Percentiles rank a stretch among this genome's conserved stretches.
phyloP scores from a whole-genome alignment of 2,113 vertebrate genomes.

The Dissostichus mawsoni region DNA sequence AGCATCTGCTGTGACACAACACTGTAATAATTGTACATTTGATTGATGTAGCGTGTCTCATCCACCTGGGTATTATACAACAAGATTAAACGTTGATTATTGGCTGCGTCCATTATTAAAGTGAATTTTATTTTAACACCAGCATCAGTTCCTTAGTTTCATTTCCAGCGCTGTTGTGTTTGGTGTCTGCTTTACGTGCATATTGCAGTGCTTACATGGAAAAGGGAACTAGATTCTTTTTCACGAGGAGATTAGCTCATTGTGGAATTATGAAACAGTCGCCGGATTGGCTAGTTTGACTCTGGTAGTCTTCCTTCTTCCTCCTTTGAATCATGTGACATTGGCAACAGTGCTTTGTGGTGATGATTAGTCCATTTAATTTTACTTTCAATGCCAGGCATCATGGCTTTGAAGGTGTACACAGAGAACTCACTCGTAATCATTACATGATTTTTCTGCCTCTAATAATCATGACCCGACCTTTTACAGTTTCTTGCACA shows the following conservation, averaged over 20 bases:
- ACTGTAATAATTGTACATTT: conserved; percentile 63
- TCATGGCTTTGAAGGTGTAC: background rate
- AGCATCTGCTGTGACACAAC: conserved; percentile 32
- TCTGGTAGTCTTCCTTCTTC: conserved; percentile 34
- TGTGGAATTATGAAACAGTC: conserved; percentile 68
- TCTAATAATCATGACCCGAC: background rate
- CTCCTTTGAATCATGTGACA: conserved; percentile 57
- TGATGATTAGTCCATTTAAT: background rate
- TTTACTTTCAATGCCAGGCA: background rate
- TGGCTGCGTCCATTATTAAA: conserved; percentile 66
- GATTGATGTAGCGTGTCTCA: conserved; percentile 36
- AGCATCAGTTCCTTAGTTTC: conserved; percentile 67
- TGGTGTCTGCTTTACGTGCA: background rate
- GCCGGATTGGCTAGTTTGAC: conserved; percentile 50
- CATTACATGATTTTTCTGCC: background rate
- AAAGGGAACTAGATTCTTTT: conserved; percentile 67
- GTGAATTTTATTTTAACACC: conserved; percentile 56
- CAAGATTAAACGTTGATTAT: conserved; percentile 37
- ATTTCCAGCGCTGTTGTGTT: conserved; percentile 47
- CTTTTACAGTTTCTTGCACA: background rate
- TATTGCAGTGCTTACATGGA: conserved; percentile 36
- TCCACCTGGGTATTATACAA: conserved; percentile 33
- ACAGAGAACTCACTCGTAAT: background rate
- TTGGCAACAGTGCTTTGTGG: background rate
- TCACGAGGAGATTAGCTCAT: conserved; percentile 56